Percentiles rank a stretch among this genome's conserved stretches.
Evolutionary conservation across 2,888 invertebrate genomes (phyloP).

Genomic region (Dioctria rufipes): DNA sequence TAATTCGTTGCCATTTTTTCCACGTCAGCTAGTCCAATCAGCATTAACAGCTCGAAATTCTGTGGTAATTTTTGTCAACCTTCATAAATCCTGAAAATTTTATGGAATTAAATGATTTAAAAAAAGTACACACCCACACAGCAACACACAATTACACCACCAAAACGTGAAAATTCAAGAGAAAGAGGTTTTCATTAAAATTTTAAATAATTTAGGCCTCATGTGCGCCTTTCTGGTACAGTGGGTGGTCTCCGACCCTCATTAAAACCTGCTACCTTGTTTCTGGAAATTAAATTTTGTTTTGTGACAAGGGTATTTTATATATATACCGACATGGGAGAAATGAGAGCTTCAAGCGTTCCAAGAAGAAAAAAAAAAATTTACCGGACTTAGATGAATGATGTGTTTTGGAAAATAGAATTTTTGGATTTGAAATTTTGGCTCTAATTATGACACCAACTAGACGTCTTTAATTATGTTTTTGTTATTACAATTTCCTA

Average conservation of each 20-base stretch:
- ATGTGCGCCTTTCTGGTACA: not conserved
- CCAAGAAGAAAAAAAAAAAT: too few relatives aligned
- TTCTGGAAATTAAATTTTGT: not conserved
- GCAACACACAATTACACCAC: too few relatives aligned
- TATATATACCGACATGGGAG: too few relatives aligned
- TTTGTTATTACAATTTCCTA: too few relatives aligned
- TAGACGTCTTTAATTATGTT: too few relatives aligned
- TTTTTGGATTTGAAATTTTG: too few relatives aligned
- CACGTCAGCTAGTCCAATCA: slow-evolving; percentile 7
- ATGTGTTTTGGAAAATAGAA: too few relatives aligned
- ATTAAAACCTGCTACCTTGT: slow-evolving; percentile 3
- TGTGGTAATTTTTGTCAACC: slow-evolving; percentile 13
- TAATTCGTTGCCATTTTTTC: slow-evolving; percentile 10
- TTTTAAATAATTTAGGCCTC: slow-evolving; percentile 1
- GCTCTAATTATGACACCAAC: too few relatives aligned
- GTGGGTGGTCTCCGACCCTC: not conserved
- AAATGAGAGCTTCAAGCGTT: too few relatives aligned
- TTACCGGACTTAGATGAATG: too few relatives aligned
- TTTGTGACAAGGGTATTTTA: not conserved
- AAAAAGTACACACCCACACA: not conserved
- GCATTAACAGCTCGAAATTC: slow-evolving; percentile 13
- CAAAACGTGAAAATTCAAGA: not conserved
- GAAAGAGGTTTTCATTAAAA: slow-evolving; percentile 7
- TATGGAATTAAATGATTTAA: slow-evolving; percentile 6
- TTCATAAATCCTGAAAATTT: slow-evolving; percentile 5